These are phyloP conservation scores for Nasua narica DNA, from an alignment of 2,797 vertebrate genomes.

Conservation along the genomic window DNA sequence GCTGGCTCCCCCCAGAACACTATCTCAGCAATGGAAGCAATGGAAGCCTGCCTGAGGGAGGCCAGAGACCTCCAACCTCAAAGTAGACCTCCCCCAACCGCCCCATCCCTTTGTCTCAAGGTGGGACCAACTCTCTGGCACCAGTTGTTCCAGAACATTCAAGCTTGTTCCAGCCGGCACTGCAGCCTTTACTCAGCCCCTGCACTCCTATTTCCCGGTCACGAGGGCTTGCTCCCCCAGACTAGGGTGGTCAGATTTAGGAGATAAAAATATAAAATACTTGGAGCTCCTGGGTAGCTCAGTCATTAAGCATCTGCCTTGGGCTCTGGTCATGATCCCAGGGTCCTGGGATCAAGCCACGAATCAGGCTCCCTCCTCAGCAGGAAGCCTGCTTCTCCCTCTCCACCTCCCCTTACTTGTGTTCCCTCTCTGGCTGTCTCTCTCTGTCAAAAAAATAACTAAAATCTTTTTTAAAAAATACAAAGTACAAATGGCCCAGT, in stretches of 20 bases:
- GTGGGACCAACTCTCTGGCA: not conserved
- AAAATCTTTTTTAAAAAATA: not conserved
- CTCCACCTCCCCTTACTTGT: no score
- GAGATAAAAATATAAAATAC: slow-evolving; percentile 15
- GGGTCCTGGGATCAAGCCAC: no score
- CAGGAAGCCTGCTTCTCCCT: no score
- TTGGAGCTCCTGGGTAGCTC: no score
- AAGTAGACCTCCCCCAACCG: not conserved
- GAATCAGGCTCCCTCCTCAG: no score
- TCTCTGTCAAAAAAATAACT: no score
- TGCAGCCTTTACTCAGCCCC: not conserved
- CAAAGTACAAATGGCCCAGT: not conserved
- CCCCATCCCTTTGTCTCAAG: not conserved
- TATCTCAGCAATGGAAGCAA: not conserved
- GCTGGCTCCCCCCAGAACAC: not conserved
- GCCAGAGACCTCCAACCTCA: not conserved
- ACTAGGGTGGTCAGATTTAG: not conserved
- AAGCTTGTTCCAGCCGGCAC: not conserved
- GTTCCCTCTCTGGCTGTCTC: no score
- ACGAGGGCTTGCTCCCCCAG: not conserved
- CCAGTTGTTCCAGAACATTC: not conserved
- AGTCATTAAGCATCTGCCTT: no score
- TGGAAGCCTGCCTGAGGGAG: not conserved
- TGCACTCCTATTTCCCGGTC: not conserved
- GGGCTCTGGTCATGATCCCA: no score